Base-by-base conservation (phyloP, 2,888 invertebrate genomes). In the Scaptomyza polygonia region DNA sequence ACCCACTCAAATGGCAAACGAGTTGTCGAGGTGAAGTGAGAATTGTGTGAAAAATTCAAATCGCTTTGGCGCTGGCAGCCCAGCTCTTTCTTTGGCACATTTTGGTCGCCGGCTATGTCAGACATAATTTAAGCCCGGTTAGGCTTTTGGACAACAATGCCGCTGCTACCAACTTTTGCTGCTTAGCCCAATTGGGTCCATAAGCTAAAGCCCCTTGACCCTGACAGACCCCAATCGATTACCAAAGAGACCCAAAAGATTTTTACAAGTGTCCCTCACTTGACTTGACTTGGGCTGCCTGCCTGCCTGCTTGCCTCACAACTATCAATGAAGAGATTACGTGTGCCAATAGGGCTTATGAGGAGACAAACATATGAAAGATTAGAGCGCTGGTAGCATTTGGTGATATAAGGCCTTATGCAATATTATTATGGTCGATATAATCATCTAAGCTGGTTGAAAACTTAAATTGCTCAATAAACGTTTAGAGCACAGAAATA, bases 61-160 rank as follows among this genome's bases (percentile, higher is more conserved):
- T 84, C 67, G 67, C 56, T 74, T 79, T 77, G 83, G 48, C 59
- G 51, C 49, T 79, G 84, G 59, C 80, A 76, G 83, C 69, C 14
- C 3, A 36, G 36, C 36, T 36, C 36, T 36, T 36, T 72, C 69
- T 65, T 79, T 69, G 75, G 65, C 78, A 63, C 74, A 69, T 65
- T 77, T 66, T 47, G 63, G 77, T 67, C 59, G 68, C 67, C 67
- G 71, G 69, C 75, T 87, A 68, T 80, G 80, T 87, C 82, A 59
- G 79, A 79, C 87, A 82, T 85, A 85, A 87, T 82, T 82, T 82
- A 85, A 85, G 86, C 73, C 67, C 85, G 54, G 77, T 57, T 79
- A 72, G 67, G 64, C 66, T 62, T 47, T 67, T 58, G 76, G 63
- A 55, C 79, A 76, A 68, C 85, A 79, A 72, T 72, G 72, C 58